Conservation (phyloP, 2,888 invertebrate species). For the Oithona nana region DNA sequence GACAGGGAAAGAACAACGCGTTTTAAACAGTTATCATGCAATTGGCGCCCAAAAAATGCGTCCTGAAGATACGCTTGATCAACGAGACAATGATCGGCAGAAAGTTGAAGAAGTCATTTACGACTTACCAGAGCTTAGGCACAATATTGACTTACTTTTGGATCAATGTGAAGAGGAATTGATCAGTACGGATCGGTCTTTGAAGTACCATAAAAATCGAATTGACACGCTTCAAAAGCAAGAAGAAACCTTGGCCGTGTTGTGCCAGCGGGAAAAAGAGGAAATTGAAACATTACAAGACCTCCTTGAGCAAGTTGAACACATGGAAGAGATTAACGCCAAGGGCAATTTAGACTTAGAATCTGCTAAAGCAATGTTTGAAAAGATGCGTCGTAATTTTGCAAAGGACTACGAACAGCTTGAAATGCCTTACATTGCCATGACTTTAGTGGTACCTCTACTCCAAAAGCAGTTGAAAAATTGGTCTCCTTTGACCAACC, state of each 20-base stretch:
- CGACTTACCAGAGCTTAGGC: conserved; percentile 64
- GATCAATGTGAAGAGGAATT: conserved; percentile 91
- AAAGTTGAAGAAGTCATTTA: conserved; percentile 30
- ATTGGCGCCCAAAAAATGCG: conserved; percentile 45
- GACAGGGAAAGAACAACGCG: conserved; percentile 86
- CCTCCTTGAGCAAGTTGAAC: conserved; percentile 46
- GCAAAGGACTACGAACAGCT: conserved; percentile 19
- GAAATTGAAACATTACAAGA: conserved; percentile 50
- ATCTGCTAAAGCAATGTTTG: conserved; percentile 39
- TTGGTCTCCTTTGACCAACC: conserved; percentile 55
- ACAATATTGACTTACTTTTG: conserved; percentile 75
- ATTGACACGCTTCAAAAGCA: conserved; percentile 61
- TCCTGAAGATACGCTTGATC: conserved; percentile 37
- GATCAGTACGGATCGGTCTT: conserved; percentile 57
- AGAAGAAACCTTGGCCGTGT: conserved; percentile 43
- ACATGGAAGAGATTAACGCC: conserved; percentile 25
- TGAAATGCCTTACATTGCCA: conserved; percentile 41
- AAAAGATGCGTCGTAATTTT: conserved; percentile 33
- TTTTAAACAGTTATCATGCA: conserved; percentile 80
- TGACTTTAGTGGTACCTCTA: conserved; percentile 61
- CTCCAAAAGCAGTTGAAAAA: conserved; percentile 49
- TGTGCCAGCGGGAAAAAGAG: conserved; percentile 48
- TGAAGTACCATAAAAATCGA: conserved; percentile 55
- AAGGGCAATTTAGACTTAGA: conserved; percentile 37
- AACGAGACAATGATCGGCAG: conserved; percentile 34